Evolutionary conservation across 1,140 invertebrate genomes (phyloP).

Genomic region (Probaryconus sp.): DNA sequence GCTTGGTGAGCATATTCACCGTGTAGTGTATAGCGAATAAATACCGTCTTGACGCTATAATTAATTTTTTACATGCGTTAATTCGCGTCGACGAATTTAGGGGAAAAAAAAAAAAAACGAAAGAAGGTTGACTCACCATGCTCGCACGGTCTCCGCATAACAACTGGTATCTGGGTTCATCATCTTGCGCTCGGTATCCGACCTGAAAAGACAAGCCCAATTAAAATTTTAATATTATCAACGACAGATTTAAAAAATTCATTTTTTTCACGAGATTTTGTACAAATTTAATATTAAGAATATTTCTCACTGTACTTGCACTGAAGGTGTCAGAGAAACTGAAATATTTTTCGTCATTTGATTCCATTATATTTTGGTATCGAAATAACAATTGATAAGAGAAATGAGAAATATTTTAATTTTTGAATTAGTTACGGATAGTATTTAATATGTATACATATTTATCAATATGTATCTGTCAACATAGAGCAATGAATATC

Average conservation of each 20-base stretch:
- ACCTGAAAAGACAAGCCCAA: constrained; percentile 68
- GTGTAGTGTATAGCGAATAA: background rate
- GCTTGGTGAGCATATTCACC: background rate
- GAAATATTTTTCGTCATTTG: no score
- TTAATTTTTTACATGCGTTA: constrained; percentile 22
- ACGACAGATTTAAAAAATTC: no score
- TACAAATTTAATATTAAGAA: no score
- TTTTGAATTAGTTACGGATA: no score
- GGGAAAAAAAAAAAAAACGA: constrained; percentile 18
- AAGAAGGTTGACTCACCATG: constrained; percentile 71
- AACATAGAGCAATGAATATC: constrained; percentile 25
- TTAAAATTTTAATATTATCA: constrained; percentile 22
- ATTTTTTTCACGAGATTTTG: no score
- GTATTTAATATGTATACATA: background rate
- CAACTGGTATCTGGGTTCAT: constrained; percentile 75
- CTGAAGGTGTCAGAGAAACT: no score
- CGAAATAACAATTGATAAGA: no score
- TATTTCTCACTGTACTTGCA: no score
- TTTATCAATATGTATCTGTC: constrained; percentile 43
- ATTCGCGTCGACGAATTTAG: constrained; percentile 4
- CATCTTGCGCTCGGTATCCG: constrained; percentile 76
- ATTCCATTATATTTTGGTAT: no score
- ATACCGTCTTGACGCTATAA: constrained; percentile 9
- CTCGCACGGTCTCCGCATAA: constrained; percentile 74
- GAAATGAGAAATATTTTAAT: no score